Evolutionary conservation across 2,888 invertebrate genomes (phyloP).

Genomic region (Lysandra bellargus): DNA sequence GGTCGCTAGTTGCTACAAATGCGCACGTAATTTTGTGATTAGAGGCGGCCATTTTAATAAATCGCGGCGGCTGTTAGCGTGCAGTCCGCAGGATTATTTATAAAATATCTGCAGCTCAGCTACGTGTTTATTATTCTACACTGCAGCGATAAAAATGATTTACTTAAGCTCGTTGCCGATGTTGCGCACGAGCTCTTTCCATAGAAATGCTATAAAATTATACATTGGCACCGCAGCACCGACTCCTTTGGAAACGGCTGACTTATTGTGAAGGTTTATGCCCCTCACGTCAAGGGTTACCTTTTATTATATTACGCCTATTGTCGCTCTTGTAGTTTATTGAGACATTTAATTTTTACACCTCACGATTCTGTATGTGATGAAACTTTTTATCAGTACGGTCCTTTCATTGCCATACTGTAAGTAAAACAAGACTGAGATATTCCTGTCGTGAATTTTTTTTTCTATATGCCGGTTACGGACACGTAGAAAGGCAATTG

Average conservation of each 20-base stretch:
- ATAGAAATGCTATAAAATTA: slow-evolving; percentile 37
- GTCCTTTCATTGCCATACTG: neutral
- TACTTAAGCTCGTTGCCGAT: slow-evolving; percentile 31
- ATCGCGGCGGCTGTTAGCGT: slow-evolving; percentile 21
- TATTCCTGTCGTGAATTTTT: neutral
- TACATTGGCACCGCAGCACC: slow-evolving; percentile 35
- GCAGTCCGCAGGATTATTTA: slow-evolving; percentile 29
- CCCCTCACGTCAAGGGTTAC: slow-evolving; percentile 29
- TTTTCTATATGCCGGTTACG: neutral
- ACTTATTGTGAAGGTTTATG: slow-evolving; percentile 31
- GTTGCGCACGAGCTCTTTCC: slow-evolving; percentile 36
- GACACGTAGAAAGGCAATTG: neutral
- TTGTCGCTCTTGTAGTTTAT: slow-evolving; percentile 24
- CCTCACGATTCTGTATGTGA: neutral
- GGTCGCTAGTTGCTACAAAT: slow-evolving; percentile 3
- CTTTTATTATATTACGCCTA: slow-evolving; percentile 27
- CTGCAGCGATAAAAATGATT: slow-evolving; percentile 34
- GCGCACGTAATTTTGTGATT: slow-evolving; percentile 17
- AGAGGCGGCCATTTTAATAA: slow-evolving; percentile 22
- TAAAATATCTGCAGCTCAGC: slow-evolving; percentile 29
- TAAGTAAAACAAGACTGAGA: neutral
- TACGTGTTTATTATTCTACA: slow-evolving; percentile 31
- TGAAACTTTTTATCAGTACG: neutral
- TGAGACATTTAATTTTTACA: slow-evolving; percentile 23
- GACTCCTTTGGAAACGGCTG: slow-evolving; percentile 31